Evolutionary conservation across 2,797 vertebrate genomes (phyloP), one percentile per base, ranked within the genome.

Genomic region (Danio choprae): DNA sequence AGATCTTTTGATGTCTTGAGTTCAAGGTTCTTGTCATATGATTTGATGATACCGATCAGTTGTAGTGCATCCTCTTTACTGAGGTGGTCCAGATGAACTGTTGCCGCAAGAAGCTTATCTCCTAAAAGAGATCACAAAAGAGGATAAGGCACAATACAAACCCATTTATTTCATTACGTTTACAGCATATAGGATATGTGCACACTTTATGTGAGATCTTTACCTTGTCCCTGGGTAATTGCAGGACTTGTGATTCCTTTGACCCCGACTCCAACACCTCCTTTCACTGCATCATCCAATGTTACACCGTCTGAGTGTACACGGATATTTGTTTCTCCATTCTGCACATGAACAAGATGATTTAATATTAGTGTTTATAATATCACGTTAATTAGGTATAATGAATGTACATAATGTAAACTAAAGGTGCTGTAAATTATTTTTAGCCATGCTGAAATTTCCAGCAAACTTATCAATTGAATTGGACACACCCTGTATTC

Each of bases 71-170:
- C 90, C 11, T 87, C 78, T 87, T 92, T 88, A 15, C 84, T 85
- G 6, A 95, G 91, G 64, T 94, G 90, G 70, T 91, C 90, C 2
- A 95, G 87, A 78, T 91, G 91, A 85, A 95, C 86, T 0, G 93
- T 95, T 51, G 94, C 94, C 68, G 89, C 90, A 41, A 94, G 88
- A 71, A 94, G 89, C 80, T 91, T 86, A 74, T 94, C 91, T 93
- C 93, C 86, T 38, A 62, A 85, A 88, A 50, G 29, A 46, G 53
- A 13, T 43, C 59, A 36, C 22, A 43, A 63, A 2, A 60, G 48
- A 64, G 48, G 12, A 50, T 68, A 18, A 58, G 22, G 43, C 20
- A 65, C 2, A 38, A 18, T 41, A 11, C 15, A 53, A 18, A 55
- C 12, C 68, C 7, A 55, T 38, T 62, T 5, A 8, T 41, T 6